Conservation (phyloP, 1,140 invertebrate species). For the Drosophila nebulosa region DNA sequence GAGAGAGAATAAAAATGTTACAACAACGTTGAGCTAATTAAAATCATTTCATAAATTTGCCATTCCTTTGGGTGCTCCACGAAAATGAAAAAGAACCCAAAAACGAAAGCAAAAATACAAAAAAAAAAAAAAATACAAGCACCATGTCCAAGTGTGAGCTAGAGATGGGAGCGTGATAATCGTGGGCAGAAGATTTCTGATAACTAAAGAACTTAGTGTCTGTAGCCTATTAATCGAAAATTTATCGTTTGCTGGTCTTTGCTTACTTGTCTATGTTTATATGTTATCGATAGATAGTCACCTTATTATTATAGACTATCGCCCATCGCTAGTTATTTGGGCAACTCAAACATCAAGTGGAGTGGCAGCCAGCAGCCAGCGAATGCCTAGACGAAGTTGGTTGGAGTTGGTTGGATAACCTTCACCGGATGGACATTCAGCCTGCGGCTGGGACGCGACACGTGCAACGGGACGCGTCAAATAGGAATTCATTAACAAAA, state of each 20-base stretch:
- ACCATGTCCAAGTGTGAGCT: constrained; percentile 24
- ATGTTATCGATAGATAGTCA: too few species aligned
- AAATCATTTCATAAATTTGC: constrained; percentile 76
- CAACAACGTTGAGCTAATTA: constrained; percentile 57
- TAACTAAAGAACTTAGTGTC: too few species aligned
- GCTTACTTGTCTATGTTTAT: too few species aligned
- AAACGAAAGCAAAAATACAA: neutral
- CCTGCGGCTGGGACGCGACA: constrained; percentile 64
- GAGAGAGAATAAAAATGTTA: neutral
- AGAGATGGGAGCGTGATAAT: constrained; percentile 1
- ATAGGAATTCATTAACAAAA: constrained; percentile 79
- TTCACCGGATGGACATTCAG: constrained; percentile 31
- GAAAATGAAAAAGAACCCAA: constrained; percentile 12
- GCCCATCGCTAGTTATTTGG: neutral
- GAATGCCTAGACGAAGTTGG: neutral
- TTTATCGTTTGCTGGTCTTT: too few species aligned
- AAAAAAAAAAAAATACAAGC: neutral
- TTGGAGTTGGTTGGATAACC: neutral
- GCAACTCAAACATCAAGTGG: constrained; percentile 3
- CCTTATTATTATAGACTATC: too few species aligned
- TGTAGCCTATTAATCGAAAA: too few species aligned
- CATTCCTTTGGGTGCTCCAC: constrained; percentile 53
- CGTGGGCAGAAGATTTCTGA: neutral
- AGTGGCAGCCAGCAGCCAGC: neutral
- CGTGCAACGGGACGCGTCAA: constrained; percentile 70